Evolutionary conservation across 1,140 invertebrate species (phyloP).

Genomic region (Bradynema listronoti): DNA sequence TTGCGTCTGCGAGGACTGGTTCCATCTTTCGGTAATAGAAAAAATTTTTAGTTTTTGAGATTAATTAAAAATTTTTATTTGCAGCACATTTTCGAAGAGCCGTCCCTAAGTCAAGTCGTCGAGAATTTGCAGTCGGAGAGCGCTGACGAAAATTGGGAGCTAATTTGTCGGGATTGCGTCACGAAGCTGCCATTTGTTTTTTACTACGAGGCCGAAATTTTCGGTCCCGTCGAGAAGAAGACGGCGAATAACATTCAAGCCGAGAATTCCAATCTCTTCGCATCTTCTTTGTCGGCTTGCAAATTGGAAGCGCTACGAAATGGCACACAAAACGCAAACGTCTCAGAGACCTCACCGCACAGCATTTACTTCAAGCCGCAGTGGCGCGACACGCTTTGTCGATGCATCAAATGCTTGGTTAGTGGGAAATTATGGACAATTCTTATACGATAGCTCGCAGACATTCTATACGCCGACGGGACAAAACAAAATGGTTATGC

Average conservation of each 20-base stretch:
- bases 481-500: too few relatives aligned
- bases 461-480: too few relatives aligned
- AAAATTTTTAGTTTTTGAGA: background rate
- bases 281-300: conserved; percentile 12
- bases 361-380: conserved; percentile 5
- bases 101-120: conserved; percentile 2
- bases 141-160: conserved; percentile 16
- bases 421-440: too few relatives aligned
- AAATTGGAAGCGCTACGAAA: conserved; percentile 18
- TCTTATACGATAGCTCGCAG: too few relatives aligned
- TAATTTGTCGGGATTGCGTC: conserved; percentile 36
- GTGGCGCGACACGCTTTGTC: conserved; percentile 35
- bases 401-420: conserved; percentile 36
- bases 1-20: conserved; percentile 95
- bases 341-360: too few relatives aligned
- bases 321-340: conserved; percentile 4
- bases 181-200: conserved; percentile 33
- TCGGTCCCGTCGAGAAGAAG: background rate
- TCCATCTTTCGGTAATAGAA: conserved; percentile 65
- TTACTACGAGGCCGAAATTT: conserved; percentile 15
- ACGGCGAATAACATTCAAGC: background rate
- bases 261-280: conserved; percentile 4
- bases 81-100: conserved; percentile 19
- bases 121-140: background rate
- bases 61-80: conserved; percentile 1